Base-by-base conservation (phyloP, 1,140 invertebrate genomes). In the Tachypleus tridentatus region DNA sequence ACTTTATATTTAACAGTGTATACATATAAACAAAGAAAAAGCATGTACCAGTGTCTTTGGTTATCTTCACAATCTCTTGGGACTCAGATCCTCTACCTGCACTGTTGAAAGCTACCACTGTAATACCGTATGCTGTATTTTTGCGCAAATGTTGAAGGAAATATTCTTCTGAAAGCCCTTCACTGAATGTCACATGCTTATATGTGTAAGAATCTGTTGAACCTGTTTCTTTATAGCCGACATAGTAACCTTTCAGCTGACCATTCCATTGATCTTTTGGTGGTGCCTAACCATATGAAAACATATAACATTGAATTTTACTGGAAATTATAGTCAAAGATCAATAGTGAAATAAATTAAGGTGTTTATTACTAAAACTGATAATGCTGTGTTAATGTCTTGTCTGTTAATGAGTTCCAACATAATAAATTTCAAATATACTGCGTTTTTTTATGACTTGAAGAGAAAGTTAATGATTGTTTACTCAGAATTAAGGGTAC, bases 131-230 rank as follows among this genome's bases (percentile, higher is more conserved):
- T 5, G 64, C 61, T 3, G 71, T 66, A 8, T 64, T 63, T 61
- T 64, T 70, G 54, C 64, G 60, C 3, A 72, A 51, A 49, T 65
- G 63, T 4, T 67, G 67, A 4, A 72, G 63, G 4, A 64, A 58
- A 56, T 67, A 71, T 58, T 72, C 71, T 54, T 72, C 66, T 9
- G 70, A 64, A 4, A 61, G 64, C 49, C 93, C 90, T 70, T 90
- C 89, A 58, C 86, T 88, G 74, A 93, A 92, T 75, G 94, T 91
- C 8, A 94, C 88, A 60, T 91, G 93, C 78, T 94, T 91, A 73
- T 91, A 95, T 63, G 93, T 83, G 74, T 89, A 94, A 1, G 87
- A 88, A 70, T 93, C 92, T 74, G 93, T 92, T 71, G 86, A 89
- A 67, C 86, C 88, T 1, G 85, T 87, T n/a, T 90, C 80, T 81